Evolutionary conservation across 1,140 invertebrate species (phyloP), one percentile per base, ranked within the genome.

Genomic region (Lordiphosa clarofinis): DNA sequence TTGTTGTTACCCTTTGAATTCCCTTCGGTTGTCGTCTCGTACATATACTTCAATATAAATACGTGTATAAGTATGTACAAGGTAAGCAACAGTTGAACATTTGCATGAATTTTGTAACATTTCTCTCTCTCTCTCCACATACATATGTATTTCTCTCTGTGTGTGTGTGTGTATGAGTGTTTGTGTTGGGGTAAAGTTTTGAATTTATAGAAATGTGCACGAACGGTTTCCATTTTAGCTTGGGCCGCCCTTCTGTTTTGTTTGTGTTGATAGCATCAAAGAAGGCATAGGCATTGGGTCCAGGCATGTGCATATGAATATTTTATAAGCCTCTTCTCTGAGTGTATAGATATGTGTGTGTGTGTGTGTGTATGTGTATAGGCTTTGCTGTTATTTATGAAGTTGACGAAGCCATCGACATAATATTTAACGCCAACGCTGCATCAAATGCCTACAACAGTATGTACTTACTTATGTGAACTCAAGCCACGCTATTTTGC

Each of bases 141-240:
- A 43, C 13, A 36, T 24, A 24, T 24, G 44, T 11, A 33, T 11
- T 19, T 7, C 37, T 36, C 10, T 53, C 40, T 36, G 35, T 37
- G 13, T 37, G 13, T 59, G n/a, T 39, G 33, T 52, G 15, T 15
- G 15, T 15, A n/a, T n/a, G n/a, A n/a, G 15, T 15, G 15, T 15
- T 1, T 15, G 15, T 15, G 15, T 33, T 33, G 33, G 33, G 33
- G 46, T 5, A 15, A 49, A 49, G 11, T 36, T 49, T 61, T 46
- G 63, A 81, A 84, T 82, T 76, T 81, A 76, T 82, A 76, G 76
- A 76, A 81, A 67, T 82, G 67, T 76, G 67, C 62, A 82, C 63
- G 72, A 76, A 73, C 63, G 55, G 73, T 73, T 82, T 82, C 60
- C 78, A 82, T 82, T 82, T 70, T 4, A 9, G 19, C 44, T 54